phyloP scores from a whole-genome alignment of 2,797 vertebrate genomes.

The Sebastes ruberrimus region DNA sequence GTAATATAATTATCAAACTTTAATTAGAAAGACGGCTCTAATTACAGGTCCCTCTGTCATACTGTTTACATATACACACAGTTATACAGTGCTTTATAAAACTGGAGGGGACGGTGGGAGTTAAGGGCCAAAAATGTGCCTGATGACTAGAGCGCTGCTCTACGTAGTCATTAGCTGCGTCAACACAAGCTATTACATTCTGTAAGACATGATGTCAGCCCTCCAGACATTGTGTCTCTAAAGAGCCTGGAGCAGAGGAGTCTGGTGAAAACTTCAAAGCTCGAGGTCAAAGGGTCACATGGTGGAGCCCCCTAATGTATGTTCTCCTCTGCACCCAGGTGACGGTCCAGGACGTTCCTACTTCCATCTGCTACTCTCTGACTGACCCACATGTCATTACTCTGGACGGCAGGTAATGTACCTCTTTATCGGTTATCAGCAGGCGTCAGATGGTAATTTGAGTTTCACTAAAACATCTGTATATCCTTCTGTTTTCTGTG shows the following conservation, averaged over 20 bases:
- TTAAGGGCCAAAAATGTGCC: not conserved
- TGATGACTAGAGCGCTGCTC: not conserved
- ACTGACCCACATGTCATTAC: conserved; percentile 87
- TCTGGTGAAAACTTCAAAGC: conserved; percentile 66
- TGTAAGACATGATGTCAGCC: conserved; percentile 22
- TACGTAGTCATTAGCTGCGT: not conserved
- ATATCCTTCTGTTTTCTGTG: not conserved
- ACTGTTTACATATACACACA: conserved; percentile 46
- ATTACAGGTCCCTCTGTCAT: conserved; percentile 11
- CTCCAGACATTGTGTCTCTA: conserved; percentile 42
- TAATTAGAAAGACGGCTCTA: conserved; percentile 8
- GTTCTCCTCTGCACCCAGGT: conserved; percentile 68
- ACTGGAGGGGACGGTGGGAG: not conserved
- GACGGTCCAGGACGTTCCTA: conserved; percentile 81
- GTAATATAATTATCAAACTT: conserved; percentile 2
- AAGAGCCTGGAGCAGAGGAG: not conserved
- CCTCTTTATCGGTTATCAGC: not conserved
- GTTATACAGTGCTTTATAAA: not conserved
- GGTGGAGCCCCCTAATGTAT: conserved; percentile 26
- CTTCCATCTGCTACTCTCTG: conserved; percentile 83
- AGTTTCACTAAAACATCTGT: not conserved
- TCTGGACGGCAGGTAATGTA: conserved; percentile 84
- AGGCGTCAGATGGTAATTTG: not conserved
- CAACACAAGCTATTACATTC: conserved; percentile 5
- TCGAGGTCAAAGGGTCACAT: conserved; percentile 18